phyloP scores from a whole-genome alignment of 1,140 invertebrate species.

The Ephestia elutella region DNA sequence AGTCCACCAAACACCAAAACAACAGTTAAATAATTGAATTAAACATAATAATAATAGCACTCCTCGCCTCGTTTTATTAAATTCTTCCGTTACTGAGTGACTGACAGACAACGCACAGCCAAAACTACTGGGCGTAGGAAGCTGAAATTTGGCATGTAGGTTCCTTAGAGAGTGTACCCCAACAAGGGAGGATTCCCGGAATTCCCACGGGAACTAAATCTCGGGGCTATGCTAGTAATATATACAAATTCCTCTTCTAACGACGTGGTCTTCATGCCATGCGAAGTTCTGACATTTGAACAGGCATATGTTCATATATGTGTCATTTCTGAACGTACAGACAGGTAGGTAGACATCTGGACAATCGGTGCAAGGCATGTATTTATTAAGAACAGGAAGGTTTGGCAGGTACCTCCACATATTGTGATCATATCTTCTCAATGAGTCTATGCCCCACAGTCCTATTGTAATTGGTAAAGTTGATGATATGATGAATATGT shows the following conservation, averaged over 20 bases:
- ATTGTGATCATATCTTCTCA: background rate
- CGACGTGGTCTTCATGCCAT: slow-evolving; percentile 12
- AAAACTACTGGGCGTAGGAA: too few species aligned
- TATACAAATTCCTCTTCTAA: slow-evolving; percentile 38
- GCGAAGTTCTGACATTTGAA: slow-evolving; percentile 24
- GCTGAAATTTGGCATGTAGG: too few species aligned
- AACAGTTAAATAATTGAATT: too few species aligned
- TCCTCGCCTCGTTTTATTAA: too few species aligned
- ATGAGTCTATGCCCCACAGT: background rate
- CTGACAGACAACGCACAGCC: too few species aligned
- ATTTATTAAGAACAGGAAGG: background rate
- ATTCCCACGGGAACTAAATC: too few species aligned
- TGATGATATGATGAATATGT: background rate
- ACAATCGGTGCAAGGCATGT: slow-evolving; percentile 25
- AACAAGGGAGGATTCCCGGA: too few species aligned
- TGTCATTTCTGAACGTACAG: slow-evolving; percentile 30
- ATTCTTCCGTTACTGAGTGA: too few species aligned
- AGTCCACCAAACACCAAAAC: too few species aligned
- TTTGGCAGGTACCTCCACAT: background rate
- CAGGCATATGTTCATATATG: slow-evolving; percentile 37
- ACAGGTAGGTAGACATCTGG: slow-evolving; percentile 44
- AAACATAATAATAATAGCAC: too few species aligned
- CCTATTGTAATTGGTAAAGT: background rate
- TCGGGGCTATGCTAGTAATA: too few species aligned
- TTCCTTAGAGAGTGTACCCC: too few species aligned